Evolutionary conservation across 2,888 invertebrate genomes (phyloP).

Genomic region (Drosophila anomalata): DNA sequence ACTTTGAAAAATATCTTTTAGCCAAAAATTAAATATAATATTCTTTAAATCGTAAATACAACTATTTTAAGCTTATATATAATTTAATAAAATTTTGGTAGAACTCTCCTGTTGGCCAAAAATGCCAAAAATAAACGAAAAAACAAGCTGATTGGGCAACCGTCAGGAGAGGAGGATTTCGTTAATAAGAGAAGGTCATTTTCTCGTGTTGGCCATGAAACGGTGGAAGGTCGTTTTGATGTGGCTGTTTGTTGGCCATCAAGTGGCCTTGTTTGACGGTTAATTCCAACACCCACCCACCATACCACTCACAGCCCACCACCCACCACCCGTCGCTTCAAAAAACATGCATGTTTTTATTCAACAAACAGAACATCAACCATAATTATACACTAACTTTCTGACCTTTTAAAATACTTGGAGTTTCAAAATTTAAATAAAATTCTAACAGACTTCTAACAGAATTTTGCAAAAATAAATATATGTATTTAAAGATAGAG

Average conservation of each 20-base stretch:
- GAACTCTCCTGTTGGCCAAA: too few relatives aligned
- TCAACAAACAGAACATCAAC: background rate
- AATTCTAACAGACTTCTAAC: background rate
- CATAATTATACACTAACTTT: background rate
- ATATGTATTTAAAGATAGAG: background rate
- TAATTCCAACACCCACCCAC: background rate
- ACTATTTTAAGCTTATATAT: too few relatives aligned
- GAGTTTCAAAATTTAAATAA: background rate
- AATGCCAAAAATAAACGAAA: too few relatives aligned
- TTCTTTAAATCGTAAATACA: too few relatives aligned
- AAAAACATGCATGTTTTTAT: background rate
- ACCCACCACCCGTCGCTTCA: background rate
- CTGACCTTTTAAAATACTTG: background rate
- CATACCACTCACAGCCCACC: too few relatives aligned
- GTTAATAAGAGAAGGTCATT: constrained; percentile 5
- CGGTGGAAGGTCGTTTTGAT: background rate
- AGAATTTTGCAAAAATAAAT: background rate
- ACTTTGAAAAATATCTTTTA: too few relatives aligned
- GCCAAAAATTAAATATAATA: too few relatives aligned
- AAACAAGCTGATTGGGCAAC: too few relatives aligned
- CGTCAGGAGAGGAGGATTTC: background rate
- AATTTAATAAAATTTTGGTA: too few relatives aligned
- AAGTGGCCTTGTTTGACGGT: constrained; percentile 3
- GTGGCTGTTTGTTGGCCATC: background rate
- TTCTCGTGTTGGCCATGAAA: background rate